Base-by-base conservation (phyloP, 2,797 vertebrate species). In the Schizothorax lantsangensis region DNA sequence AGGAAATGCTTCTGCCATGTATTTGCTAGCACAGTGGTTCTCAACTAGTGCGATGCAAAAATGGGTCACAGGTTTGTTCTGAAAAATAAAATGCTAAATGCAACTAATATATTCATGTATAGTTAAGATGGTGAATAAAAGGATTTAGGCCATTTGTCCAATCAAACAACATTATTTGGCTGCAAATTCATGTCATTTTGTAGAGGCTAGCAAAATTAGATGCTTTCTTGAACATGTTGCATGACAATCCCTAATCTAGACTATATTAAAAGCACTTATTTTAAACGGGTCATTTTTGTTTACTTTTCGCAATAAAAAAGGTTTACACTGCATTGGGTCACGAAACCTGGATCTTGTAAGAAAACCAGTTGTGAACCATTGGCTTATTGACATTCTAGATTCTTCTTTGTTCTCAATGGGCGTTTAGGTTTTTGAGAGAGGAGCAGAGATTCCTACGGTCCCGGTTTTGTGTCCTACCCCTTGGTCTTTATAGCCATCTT, bases 401-500 rank as follows among this genome's bases (percentile, higher is more conserved):
- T 30, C 0, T 36, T 90, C 87, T 86, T 88, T 87, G 91, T 93
- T 93, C 92, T 90, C 90, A 91, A 90, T 85, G 83, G 89, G 88
- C 72, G 88, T 88, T 91, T 74, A 89, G 33, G 38, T 72, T 43
- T 36, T 59, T 92, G 90, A 88, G 81, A 93, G 88, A 88, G 79
- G 90, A 91, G 90, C 92, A 87, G 90, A 92, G 90, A 92, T 91
- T 93, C 90, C 90, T 86, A 82, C 85, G 79, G 83, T 93, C 88
- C 89, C 23, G 14, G 23, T 90, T 82, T 66, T 64, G 78, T 26
- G 62, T n/a, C 66, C 64, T 49, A 77, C 15, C 43, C 64, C 21
- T 52, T 40, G 57, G 47, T 88, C 92, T 94, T 95, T 90, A 94
- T 93, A 94, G 88, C 54, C 74, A 79, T 89, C 90, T 91, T 90